A percentile compares a stretch with the other conserved stretches of the same genome.
These are phyloP conservation scores for Labeo catla DNA, from an alignment of 2,113 vertebrate species.

Conservation along the genomic window DNA sequence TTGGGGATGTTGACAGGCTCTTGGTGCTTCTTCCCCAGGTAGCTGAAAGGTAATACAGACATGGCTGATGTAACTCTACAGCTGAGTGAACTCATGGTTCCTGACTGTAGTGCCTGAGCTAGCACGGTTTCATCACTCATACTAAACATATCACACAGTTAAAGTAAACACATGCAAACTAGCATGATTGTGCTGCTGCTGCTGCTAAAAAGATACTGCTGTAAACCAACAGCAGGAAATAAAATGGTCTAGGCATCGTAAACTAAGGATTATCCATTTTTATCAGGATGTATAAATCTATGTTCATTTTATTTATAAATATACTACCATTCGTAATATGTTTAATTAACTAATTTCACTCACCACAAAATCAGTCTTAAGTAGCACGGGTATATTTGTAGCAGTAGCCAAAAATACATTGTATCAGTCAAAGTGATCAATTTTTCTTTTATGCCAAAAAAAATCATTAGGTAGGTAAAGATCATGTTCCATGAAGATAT, in stretches of 20 bases:
- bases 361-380: too few relatives aligned
- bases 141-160: slow-evolving; percentile 47
- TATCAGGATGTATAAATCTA: neutral
- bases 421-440: too few relatives aligned
- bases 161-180: slow-evolving; percentile 61
- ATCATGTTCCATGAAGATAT: too few relatives aligned
- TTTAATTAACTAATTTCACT: neutral
- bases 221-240: neutral
- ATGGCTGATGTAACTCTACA: slow-evolving; percentile 60
- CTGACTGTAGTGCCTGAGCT: slow-evolving; percentile 60
- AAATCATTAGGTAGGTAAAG: too few relatives aligned
- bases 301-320: neutral
- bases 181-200: neutral
- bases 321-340: neutral
- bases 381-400: too few relatives aligned
- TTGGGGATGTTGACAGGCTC: slow-evolving; percentile 32
- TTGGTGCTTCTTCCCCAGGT: slow-evolving; percentile 42
- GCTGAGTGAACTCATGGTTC: slow-evolving; percentile 55
- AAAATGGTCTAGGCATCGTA: neutral
- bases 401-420: too few relatives aligned
- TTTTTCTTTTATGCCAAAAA: too few relatives aligned
- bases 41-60: slow-evolving; percentile 32
- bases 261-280: neutral
- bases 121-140: slow-evolving; percentile 65
- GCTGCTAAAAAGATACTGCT: slow-evolving; percentile 12